Evolutionary conservation across 2,113 vertebrate genomes (phyloP), one percentile per base, ranked within the genome.

Genomic region (Sorex fumeus): DNA sequence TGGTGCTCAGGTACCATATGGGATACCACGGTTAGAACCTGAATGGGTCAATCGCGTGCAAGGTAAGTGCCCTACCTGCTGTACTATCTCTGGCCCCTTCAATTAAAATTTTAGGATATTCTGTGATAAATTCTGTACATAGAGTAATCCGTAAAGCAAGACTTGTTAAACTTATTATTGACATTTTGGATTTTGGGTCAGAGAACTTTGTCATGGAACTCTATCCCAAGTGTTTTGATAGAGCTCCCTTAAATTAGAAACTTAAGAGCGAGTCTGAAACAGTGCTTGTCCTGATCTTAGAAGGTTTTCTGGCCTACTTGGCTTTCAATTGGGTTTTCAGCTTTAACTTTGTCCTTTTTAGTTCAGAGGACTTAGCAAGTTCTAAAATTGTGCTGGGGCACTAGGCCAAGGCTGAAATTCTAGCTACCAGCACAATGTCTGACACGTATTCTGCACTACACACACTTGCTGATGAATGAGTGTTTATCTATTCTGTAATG

Each of bases 311-410:
- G 10, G 2, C 71, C 60, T 32, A 8, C 57, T 75, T 28, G 30
- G 13, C 16, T 90, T 78, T 81, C 34, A 34, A 4, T 30, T 85
- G 21, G 0, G 27, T 83, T 53, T 53, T 32, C 43, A 21, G 50
- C 3, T 91, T 88, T 45, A 53, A 8, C 32, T 71, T 64, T 62
- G 62, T 82, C 83, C 43, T 74, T 88, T 88, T 47, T 8, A n/a
- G 25, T 78, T 91, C 12, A n/a, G 18, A 43, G 27, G 50, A 57
- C 15, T 16, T 30, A 30, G 32, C 66, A 32, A 88, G 19, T 64
- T 88, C 88, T 64, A 71, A 78, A 72, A 53, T 45, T n/a, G 32
- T 34, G 34, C 45, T 84, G 57, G 57, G 50, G 21, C 32, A 62
- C 74, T 75, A 69, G 60, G 50, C 28, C 36, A 66, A 30, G 71